These are phyloP conservation scores for Sylvicapra grimmia DNA, from an alignment of 2,113 vertebrate species.

Conservation along the genomic window DNA sequence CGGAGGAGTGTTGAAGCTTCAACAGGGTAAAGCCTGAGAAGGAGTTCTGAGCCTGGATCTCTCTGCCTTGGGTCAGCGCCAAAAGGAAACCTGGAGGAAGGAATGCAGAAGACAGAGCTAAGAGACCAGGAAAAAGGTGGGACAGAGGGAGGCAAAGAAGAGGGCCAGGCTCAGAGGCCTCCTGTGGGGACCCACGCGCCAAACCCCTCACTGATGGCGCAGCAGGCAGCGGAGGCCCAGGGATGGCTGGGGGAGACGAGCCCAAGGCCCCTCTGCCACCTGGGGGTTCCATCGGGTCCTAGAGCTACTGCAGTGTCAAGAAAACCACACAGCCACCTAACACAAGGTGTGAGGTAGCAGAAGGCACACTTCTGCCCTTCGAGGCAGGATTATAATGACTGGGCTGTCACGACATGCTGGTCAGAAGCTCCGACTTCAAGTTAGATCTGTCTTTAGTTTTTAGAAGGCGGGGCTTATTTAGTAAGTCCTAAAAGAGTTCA, in stretches of 20 bases:
- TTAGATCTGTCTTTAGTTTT: neutral
- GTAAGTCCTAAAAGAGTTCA: neutral
- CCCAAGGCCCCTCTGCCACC: accelerated
- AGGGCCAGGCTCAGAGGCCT: neutral
- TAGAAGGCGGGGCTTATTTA: neutral
- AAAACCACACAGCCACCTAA: neutral
- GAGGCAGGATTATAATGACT: neutral
- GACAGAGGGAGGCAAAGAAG: neutral
- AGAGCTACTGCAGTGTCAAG: neutral
- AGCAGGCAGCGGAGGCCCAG: neutral
- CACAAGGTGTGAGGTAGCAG: neutral
- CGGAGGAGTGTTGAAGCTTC: constrained; percentile 83
- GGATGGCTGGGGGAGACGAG: neutral
- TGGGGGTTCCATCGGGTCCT: neutral
- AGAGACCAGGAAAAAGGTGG: neutral
- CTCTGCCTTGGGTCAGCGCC: constrained; percentile 74
- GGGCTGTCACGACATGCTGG: neutral
- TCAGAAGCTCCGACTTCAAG: neutral
- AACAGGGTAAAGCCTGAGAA: constrained; percentile 89
- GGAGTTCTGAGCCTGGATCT: constrained; percentile 20
- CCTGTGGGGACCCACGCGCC: neutral
- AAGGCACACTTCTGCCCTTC: neutral
- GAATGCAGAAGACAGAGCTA: neutral
- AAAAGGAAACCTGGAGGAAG: constrained; percentile 81
- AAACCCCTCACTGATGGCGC: neutral